Conservation (phyloP, 2,113 vertebrate genomes). For the Mixornis gularis region DNA sequence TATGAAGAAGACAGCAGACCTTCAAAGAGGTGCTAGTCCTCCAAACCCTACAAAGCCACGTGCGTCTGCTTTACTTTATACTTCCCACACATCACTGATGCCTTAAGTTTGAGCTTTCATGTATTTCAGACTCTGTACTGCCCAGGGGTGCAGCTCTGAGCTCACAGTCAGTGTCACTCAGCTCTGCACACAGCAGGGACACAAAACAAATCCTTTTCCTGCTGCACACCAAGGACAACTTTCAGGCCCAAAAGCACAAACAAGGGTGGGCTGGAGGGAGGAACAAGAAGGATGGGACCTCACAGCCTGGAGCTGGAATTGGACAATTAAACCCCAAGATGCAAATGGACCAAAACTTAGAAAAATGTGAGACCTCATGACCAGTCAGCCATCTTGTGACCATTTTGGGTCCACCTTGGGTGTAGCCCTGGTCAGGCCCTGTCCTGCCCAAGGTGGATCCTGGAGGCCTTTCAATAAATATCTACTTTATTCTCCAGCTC, state of each 20-base stretch:
- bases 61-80: not conserved
- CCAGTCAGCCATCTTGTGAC: not conserved
- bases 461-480: not conserved
- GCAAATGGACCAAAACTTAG: not conserved
- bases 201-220: not conserved
- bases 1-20: not conserved
- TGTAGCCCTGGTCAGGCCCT: not conserved
- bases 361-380: not conserved
- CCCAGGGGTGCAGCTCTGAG: not conserved
- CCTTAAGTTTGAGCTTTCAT: not conserved
- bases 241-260: not conserved
- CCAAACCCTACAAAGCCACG: not conserved
- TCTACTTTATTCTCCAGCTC: not conserved
- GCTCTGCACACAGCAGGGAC: not conserved
- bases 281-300: not conserved
- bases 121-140: not conserved
- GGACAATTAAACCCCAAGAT: not conserved
- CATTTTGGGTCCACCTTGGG: not conserved
- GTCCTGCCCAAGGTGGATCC: not conserved
- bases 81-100: rapidly evolving
- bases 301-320: not conserved
- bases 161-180: not conserved
- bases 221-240: not conserved
- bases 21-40: not conserved
- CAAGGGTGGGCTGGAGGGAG: not conserved